A percentile compares a stretch with the other conserved stretches of the same genome.
Evolutionary conservation across 2,113 vertebrate species (phyloP).

Genomic region (Gracilinanus agilis): DNA sequence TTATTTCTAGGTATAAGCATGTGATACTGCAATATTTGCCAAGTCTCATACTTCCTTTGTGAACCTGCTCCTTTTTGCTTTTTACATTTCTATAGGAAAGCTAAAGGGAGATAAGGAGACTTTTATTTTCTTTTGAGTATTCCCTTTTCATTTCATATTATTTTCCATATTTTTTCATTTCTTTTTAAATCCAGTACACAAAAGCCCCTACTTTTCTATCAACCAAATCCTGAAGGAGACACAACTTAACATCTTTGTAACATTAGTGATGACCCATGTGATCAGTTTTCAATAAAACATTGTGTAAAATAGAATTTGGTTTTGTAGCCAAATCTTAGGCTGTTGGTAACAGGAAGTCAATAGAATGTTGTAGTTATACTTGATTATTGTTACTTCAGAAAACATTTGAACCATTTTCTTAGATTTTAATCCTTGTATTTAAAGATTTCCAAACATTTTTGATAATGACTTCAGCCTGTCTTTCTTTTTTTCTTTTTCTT

Average conservation of each 20-base stretch:
- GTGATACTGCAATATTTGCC: constrained; percentile 43
- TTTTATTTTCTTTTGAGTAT: constrained; percentile 48
- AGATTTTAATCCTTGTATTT: constrained; percentile 5
- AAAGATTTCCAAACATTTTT: constrained; percentile 12
- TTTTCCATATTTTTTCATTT: not conserved
- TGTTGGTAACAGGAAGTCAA: not conserved
- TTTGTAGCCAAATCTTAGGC: not conserved
- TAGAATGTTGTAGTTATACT: not conserved
- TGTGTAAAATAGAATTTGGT: not conserved
- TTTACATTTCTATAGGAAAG: constrained; percentile 3
- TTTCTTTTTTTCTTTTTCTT: not conserved
- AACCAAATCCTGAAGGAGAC: not conserved
- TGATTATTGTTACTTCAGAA: constrained; percentile 19
- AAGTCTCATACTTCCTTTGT: not conserved
- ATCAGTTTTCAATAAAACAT: not conserved
- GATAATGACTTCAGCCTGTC: not conserved
- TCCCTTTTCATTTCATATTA: constrained; percentile 15
- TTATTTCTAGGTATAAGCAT: not conserved
- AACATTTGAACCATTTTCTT: constrained; percentile 26
- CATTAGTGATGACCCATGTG: not conserved
- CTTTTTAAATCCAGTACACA: not conserved
- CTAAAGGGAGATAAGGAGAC: constrained; percentile 14
- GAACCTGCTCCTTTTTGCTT: constrained; percentile 42
- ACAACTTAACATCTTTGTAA: not conserved
- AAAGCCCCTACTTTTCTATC: not conserved